Conservation (phyloP, 2,113 vertebrate genomes). For the Carettochelys insculpta region DNA sequence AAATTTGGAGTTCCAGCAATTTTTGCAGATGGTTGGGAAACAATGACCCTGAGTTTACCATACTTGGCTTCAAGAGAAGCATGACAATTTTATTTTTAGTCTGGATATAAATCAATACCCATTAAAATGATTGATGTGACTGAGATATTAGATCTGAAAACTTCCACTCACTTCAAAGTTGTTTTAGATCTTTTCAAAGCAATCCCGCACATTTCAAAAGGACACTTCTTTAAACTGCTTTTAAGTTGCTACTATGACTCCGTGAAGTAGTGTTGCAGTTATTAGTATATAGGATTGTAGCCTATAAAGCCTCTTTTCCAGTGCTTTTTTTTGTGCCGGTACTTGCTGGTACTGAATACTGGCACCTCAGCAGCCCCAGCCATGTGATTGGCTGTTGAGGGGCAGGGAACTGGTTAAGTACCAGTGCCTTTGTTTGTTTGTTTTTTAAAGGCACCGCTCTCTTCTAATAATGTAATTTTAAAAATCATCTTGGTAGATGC, state of each 20-base stretch:
- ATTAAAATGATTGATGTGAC: neutral
- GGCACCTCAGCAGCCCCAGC: too few relatives aligned
- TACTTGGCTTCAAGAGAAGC: slow-evolving; percentile 6
- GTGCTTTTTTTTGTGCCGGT: too few relatives aligned
- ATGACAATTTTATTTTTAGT: neutral
- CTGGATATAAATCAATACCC: slow-evolving; percentile 27
- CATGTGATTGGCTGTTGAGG: too few relatives aligned
- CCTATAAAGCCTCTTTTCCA: neutral
- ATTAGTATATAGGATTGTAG: neutral
- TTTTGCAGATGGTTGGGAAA: neutral
- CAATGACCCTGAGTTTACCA: neutral
- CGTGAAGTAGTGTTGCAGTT: neutral
- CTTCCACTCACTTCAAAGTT: neutral
- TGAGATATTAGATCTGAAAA: neutral
- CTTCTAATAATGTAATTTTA: too few relatives aligned
- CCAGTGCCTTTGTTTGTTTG: too few relatives aligned
- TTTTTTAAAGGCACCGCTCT: too few relatives aligned
- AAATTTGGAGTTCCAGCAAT: neutral
- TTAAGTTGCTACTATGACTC: neutral
- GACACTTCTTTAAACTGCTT: accelerated
- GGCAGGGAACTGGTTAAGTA: too few relatives aligned
- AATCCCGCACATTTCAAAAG: neutral
- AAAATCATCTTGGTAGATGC: neutral
- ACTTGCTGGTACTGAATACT: too few relatives aligned
- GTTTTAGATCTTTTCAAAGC: neutral